phyloP scores from a whole-genome alignment of 2,888 invertebrate species.

The Lamellibrachia columna region DNA sequence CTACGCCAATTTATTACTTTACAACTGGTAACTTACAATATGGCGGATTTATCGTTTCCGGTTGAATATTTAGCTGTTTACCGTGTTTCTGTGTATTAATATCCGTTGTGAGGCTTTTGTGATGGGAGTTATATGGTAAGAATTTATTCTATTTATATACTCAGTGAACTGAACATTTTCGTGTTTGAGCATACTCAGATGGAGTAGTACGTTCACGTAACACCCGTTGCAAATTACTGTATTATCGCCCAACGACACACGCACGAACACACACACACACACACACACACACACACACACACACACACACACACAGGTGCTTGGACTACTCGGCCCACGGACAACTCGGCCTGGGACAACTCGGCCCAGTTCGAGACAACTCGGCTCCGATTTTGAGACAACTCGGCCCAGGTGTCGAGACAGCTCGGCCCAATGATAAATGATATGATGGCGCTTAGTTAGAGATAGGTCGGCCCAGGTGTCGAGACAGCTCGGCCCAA shows the following conservation, averaged over 20 bases:
- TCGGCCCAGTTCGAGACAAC: too few relatives aligned
- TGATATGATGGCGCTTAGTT: too few relatives aligned
- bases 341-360: too few relatives aligned
- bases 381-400: too few relatives aligned
- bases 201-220: background rate
- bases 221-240: background rate
- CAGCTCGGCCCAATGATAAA: too few relatives aligned
- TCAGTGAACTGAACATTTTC: background rate
- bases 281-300: too few relatives aligned
- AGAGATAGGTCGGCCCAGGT: too few relatives aligned
- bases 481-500: too few relatives aligned
- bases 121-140: background rate
- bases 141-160: background rate
- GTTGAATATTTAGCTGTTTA: background rate
- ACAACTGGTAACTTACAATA: background rate
- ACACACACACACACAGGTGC: too few relatives aligned
- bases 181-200: background rate
- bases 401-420: too few relatives aligned
- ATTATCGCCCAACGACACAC: background rate
- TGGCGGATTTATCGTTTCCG: background rate
- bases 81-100: background rate
- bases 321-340: too few relatives aligned
- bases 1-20: background rate
- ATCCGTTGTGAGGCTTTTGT: background rate
- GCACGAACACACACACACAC: too few relatives aligned